Conservation (phyloP, 1,140 invertebrate genomes). For the Trypoxylus dichotomus region DNA sequence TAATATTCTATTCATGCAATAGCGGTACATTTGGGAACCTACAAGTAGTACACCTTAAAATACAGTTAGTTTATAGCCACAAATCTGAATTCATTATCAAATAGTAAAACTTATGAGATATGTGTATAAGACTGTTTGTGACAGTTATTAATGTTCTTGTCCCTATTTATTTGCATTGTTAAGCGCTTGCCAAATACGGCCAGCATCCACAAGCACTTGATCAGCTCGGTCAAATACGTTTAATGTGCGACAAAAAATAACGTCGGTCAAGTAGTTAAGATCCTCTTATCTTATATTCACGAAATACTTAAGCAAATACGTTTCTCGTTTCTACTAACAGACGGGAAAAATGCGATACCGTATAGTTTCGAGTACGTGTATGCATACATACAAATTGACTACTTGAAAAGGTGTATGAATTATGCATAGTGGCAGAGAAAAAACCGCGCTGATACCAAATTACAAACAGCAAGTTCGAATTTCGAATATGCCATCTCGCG, state of each 20-base stretch:
- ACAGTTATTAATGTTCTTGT: not conserved
- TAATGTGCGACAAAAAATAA: not conserved
- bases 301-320: not conserved
- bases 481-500: not conserved
- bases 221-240: not conserved
- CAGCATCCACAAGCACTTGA: not conserved
- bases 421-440: not conserved
- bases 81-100: not conserved
- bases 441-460: not conserved
- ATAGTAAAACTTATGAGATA: not conserved
- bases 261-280: not conserved
- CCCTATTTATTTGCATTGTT: not conserved
- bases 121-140: not conserved
- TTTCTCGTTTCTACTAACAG: not conserved
- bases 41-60: not conserved
- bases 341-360: not conserved
- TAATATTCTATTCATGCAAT: not conserved
- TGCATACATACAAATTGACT: not conserved
- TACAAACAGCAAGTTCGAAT: not conserved
- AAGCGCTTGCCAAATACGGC: not conserved
- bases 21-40: not conserved
- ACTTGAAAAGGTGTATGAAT: not conserved
- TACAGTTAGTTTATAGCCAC: not conserved
- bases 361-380: not conserved
- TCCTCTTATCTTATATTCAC: conserved; percentile 2